These are phyloP conservation scores for Teleiodes luculella DNA, from an alignment of 2,888 invertebrate species.

Conservation along the genomic window DNA sequence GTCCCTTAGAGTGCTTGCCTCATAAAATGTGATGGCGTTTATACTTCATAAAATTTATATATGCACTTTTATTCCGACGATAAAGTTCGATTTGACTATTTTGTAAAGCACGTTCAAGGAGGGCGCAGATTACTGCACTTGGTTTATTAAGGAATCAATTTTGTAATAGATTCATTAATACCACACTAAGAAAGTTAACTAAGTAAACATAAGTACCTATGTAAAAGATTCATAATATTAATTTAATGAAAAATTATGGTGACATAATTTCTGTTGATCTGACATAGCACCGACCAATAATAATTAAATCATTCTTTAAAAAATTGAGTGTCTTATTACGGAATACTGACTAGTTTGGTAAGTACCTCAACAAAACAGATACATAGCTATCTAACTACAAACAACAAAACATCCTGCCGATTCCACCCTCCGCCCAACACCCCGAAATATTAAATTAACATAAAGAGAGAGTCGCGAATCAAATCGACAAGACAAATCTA, in stretches of 20 bases:
- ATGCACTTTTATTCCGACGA: constrained; percentile 72
- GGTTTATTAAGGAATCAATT: constrained; percentile 20
- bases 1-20: constrained; percentile 56
- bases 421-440: constrained; percentile 22
- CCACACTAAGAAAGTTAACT: not conserved
- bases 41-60: constrained; percentile 77
- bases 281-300: no score
- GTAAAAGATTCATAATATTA: no score
- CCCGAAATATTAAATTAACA: constrained; percentile 68
- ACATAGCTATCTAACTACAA: not conserved
- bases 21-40: constrained; percentile 69
- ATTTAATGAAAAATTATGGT: no score
- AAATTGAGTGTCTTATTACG: no score
- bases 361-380: no score
- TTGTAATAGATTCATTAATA: not conserved
- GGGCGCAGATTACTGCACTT: constrained; percentile 20
- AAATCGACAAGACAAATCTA: constrained; percentile 66
- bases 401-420: not conserved
- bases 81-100: constrained; percentile 72
- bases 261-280: no score
- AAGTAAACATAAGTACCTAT: not conserved
- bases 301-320: no score
- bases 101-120: constrained; percentile 42
- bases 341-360: no score
- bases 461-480: constrained; percentile 58